Evolutionary conservation across 2,113 vertebrate species (phyloP).

Genomic region (Antigone vipio): DNA sequence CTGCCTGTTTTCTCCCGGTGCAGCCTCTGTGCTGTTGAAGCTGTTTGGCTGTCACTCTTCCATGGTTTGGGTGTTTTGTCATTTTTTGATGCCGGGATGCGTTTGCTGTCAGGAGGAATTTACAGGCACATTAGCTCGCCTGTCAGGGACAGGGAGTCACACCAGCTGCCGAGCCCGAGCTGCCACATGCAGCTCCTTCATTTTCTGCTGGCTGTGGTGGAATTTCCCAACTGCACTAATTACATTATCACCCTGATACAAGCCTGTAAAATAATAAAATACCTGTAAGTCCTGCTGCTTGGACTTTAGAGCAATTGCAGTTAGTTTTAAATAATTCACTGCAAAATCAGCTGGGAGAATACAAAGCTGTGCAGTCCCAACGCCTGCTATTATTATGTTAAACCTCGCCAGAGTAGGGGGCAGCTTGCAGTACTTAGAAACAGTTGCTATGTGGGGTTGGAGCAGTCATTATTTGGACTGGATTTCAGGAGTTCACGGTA

Average conservation of each 20-base stretch:
- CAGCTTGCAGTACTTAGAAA: conserved; percentile 6
- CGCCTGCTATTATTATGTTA: neutral
- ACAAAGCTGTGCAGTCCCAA: neutral
- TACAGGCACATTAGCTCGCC: conserved; percentile 63
- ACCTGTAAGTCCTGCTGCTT: conserved; percentile 28
- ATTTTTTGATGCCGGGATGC: conserved; percentile 54
- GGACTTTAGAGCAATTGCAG: neutral
- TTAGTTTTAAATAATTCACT: conserved; percentile 51
- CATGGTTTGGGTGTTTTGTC: conserved; percentile 63
- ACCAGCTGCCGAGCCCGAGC: neutral
- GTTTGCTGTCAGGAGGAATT: conserved; percentile 67
- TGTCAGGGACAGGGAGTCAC: conserved; percentile 33
- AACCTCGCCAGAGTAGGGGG: neutral
- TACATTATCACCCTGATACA: conserved; percentile 20
- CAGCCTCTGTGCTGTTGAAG: conserved; percentile 33
- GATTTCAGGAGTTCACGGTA: neutral
- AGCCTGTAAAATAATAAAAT: conserved; percentile 37
- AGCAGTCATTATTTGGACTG: neutral
- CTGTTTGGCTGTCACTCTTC: conserved; percentile 63
- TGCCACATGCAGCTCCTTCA: conserved; percentile 20
- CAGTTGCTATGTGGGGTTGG: conserved; percentile 31
- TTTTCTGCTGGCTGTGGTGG: conserved; percentile 27
- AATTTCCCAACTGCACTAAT: conserved; percentile 56
- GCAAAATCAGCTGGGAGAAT: conserved; percentile 8
- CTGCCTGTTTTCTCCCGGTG: neutral